Percentiles rank a stretch among this genome's conserved stretches.
Evolutionary conservation across 1,140 invertebrate genomes (phyloP).

Genomic region (Scylla paramamosain): DNA sequence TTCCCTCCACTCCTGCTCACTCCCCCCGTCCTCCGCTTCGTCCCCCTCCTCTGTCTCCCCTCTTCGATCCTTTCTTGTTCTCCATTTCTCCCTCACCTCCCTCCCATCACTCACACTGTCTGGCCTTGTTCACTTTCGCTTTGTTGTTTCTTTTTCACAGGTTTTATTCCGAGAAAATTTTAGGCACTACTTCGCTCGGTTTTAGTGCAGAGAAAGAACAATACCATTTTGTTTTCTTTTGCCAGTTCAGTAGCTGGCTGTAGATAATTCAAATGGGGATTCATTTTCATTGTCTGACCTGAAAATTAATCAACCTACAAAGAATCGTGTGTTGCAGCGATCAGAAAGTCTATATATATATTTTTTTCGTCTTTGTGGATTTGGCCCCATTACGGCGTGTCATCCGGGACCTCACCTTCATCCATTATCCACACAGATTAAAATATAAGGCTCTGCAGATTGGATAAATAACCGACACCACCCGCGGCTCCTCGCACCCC

Average conservation of each 20-base stretch:
- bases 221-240: no score
- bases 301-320: neutral
- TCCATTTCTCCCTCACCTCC: conserved; percentile 17
- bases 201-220: no score
- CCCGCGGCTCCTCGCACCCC: neutral
- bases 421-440: conserved; percentile 41
- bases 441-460: conserved; percentile 42
- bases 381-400: neutral
- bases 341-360: neutral
- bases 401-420: neutral
- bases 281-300: neutral
- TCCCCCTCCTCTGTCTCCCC: neutral
- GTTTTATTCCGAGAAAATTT: no score
- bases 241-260: no score
- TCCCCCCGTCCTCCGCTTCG: neutral
- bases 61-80: neutral
- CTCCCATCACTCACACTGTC: conserved; percentile 11
- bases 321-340: neutral
- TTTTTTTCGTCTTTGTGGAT: neutral
- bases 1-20: neutral
- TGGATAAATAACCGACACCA: conserved; percentile 30
- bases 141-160: neutral
- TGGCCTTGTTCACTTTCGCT: neutral
- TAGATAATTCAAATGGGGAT: neutral
- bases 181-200: no score